phyloP scores from a whole-genome alignment of 2,888 invertebrate species.

The Agriopis marginaria region DNA sequence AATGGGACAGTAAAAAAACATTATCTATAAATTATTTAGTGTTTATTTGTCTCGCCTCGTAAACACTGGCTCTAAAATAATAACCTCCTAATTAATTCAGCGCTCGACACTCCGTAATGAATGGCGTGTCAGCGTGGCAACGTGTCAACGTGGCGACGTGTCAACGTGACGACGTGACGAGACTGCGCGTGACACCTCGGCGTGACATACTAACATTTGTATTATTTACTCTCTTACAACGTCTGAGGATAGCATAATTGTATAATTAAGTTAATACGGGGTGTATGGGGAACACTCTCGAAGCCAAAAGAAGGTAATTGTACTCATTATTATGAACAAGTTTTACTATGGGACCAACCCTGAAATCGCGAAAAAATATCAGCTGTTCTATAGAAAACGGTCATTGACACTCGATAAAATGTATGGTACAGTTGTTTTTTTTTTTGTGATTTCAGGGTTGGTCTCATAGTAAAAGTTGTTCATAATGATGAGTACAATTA shows the following conservation, averaged over 20 bases:
- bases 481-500: no score
- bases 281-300: no score
- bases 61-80: conserved; percentile 16
- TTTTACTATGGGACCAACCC: no score
- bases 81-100: conserved; percentile 34
- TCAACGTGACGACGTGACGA: conserved; percentile 33
- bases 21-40: neutral
- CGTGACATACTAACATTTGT: conserved; percentile 23
- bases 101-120: conserved; percentile 37
- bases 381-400: no score
- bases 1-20: neutral
- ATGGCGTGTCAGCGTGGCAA: conserved; percentile 37
- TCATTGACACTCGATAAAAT: no score
- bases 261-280: neutral
- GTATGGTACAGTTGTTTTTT: no score
- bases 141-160: conserved; percentile 27
- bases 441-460: no score
- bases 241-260: neutral
- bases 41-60: neutral
- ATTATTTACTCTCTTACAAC: conserved; percentile 15
- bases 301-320: no score
- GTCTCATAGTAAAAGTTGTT: no score
- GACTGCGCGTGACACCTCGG: conserved; percentile 30
- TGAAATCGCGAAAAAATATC: no score
- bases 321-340: no score